These are phyloP conservation scores for Apis laboriosa DNA, from an alignment of 1,140 invertebrate genomes.

Conservation along the genomic window DNA sequence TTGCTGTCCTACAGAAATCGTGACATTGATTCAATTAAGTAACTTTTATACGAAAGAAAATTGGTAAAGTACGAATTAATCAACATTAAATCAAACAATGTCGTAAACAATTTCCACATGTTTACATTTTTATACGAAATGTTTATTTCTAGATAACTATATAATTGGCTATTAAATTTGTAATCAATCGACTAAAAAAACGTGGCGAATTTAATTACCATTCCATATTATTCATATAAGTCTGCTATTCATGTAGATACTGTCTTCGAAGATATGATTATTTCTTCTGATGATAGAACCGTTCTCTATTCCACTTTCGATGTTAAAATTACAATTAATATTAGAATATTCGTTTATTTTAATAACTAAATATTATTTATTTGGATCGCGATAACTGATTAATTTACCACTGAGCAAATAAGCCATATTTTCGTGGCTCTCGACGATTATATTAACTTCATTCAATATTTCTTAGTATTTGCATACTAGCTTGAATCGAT, in stretches of 20 bases:
- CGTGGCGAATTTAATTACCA: neutral
- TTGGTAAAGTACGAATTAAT: neutral
- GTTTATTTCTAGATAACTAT: no score
- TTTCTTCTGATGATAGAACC: neutral
- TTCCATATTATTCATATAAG: neutral
- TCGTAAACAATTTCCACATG: neutral
- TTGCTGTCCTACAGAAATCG: neutral
- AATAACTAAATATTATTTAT: neutral
- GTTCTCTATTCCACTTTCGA: neutral
- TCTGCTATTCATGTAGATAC: neutral
- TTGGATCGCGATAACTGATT: neutral
- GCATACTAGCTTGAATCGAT: neutral
- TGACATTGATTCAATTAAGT: neutral
- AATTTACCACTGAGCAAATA: constrained; percentile 1
- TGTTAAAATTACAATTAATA: constrained; percentile 1
- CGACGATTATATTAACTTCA: neutral
- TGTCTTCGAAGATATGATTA: neutral
- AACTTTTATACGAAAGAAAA: neutral
- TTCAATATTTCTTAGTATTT: neutral
- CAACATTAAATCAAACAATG: neutral
- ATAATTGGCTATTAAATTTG: neutral
- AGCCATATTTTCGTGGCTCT: neutral
- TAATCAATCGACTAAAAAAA: neutral
- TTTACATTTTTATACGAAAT: neutral
- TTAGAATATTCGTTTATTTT: neutral